A percentile compares a stretch with the other conserved stretches of the same genome.
phyloP scores from a whole-genome alignment of 2,797 vertebrate species.

The Hephaestus fuliginosus region DNA sequence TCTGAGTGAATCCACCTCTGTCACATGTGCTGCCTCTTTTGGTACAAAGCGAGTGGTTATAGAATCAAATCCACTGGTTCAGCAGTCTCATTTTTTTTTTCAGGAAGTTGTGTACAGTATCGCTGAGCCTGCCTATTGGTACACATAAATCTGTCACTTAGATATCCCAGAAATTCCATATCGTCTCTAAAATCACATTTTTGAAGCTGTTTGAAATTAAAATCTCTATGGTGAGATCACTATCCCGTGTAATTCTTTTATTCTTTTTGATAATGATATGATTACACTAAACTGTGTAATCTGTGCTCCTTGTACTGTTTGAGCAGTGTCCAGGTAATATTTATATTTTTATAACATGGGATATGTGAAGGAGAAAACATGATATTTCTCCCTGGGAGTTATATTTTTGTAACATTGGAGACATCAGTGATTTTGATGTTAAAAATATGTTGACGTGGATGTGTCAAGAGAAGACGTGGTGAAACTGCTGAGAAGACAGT shows the following conservation, averaged over 20 bases:
- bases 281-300: too few species aligned
- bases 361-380: neutral
- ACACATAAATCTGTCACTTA: neutral
- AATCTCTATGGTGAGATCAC: neutral
- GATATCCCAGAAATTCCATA: neutral
- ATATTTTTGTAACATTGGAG: neutral
- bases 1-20: slow-evolving; percentile 17
- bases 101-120: too few species aligned
- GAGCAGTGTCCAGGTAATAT: too few species aligned
- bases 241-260: neutral
- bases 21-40: slow-evolving; percentile 43
- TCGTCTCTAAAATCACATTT: neutral
- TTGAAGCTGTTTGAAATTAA: neutral
- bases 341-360: too few species aligned
- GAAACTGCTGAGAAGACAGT: neutral
- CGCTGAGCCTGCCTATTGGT: neutral
- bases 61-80: slow-evolving; percentile 48
- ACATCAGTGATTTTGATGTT: neutral
- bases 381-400: neutral
- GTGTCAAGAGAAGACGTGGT: neutral
- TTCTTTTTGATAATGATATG: too few species aligned
- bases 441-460: neutral
- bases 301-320: too few species aligned
- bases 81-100: neutral
- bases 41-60: neutral